Base-by-base conservation (phyloP, 2,797 vertebrate species). In the Pyrocephalus nanus region DNA sequence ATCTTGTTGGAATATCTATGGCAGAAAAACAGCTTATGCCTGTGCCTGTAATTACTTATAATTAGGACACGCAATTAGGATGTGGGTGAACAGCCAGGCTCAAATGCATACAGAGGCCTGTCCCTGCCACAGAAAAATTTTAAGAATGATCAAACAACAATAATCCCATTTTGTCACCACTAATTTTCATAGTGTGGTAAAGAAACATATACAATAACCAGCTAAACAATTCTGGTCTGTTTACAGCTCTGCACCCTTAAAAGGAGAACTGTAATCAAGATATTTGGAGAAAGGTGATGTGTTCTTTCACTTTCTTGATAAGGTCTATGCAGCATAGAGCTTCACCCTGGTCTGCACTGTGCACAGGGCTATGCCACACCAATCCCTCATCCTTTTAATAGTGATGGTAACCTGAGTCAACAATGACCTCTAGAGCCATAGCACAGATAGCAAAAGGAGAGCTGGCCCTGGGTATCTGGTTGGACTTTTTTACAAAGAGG, bases 11-110 rank as follows among this genome's bases (percentile, higher is more conserved):
- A 91, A 75, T 45, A 80, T 87, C 77, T 92, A 91, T 50, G 40
- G 64, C 64, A 93, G 72, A 71, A 87, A 94, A 94, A 36, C 43
- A 86, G 78, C 65, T 94, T 87, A 89, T 74, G 85, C 57, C 73
- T 80, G 60, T 0, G 25, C 72, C 82, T 93, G 53, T 75, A 87
- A 92, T 95, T 87, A 78, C 53, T 89, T 93, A 85, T 82, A 92
- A 95, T 95, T 95, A 95, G 73, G 79, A 82, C 6, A 4, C 42
- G 85, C 83, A 90, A 92, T 93, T 70, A 70, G 65, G 40, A 70
- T n/a, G 5, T 77, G 92, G 82, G 93, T 85, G 87, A 96, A 91
- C 57, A 88, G 38, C 45, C 20, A 34, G 58, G 38, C 60, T 66
- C 38, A 88, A 91, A 93, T 47, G 50, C 72, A 62, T 78, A 71